Evolutionary conservation across 1,140 invertebrate species (phyloP), one percentile per base, ranked within the genome.

Genomic region (Apis laboriosa): DNA sequence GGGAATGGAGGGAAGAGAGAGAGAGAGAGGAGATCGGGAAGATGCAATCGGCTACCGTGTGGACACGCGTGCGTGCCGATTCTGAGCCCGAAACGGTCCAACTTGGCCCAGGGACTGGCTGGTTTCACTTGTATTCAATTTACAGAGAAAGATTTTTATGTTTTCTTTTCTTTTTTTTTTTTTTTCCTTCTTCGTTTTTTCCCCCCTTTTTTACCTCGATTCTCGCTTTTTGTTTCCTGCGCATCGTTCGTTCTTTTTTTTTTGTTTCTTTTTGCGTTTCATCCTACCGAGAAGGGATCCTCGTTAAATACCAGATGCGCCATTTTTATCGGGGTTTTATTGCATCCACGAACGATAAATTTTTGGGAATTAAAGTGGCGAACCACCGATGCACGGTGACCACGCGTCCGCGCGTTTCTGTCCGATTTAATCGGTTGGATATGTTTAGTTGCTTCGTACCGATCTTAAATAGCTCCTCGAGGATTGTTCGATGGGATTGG

Each of bases 11-110:
- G 51, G 51, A 56, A 56, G 55, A 13, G 17, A 3, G 55, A 13
- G 17, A 5, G 11, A 12, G 68, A 75, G 74, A 76, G 60, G 64
- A 58, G 68, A 81, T 82, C 72, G 75, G 78, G 70, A 74, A 74
- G 72, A 83, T 88, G 87, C 87, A 63, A 72, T 74, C 84, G 78
- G 88, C 88, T 88, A 90, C 87, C 60, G 87, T 84, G 67, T 58
- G 74, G 68, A 80, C 72, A 61, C 80, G 84, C 81, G 84, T 86
- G 80, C 88, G 80, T 82, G 80, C 68, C 78, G 86, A 88, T 85
- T 88, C 79, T 15, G 73, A 60, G n/a, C 19, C 66, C 17, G 66
- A 60, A 78, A 51, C 53, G 43, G 55, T n/a, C 34, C 66, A 67
- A 53, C 70, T 53, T 56, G 60, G 71, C 72, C 75, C 74, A 24